A percentile compares a stretch with the other conserved stretches of the same genome.
phyloP scores from a whole-genome alignment of 2,888 invertebrate genomes.

The Dynastes hyllus region DNA sequence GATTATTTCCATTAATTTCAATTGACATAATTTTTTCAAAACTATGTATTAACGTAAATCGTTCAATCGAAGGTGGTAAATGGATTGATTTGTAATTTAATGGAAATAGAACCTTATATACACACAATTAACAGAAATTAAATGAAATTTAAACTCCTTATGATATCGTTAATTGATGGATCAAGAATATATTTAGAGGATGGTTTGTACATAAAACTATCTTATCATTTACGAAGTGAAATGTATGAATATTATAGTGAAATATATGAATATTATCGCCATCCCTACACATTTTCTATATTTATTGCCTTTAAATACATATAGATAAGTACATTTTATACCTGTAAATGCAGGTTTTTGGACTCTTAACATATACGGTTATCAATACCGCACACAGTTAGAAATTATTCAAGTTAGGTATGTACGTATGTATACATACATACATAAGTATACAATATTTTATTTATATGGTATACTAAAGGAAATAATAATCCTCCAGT shows the following conservation, averaged over 20 bases:
- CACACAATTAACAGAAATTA: neutral
- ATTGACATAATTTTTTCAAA: no score
- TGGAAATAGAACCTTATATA: neutral
- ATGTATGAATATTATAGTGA: neutral
- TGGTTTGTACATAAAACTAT: constrained; percentile 14
- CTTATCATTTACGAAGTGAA: constrained; percentile 24
- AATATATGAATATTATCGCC: constrained; percentile 53
- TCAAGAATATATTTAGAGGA: constrained; percentile 18
- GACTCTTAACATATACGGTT: constrained; percentile 7
- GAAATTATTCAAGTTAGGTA: constrained; percentile 2
- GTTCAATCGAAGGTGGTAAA: no score
- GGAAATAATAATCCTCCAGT: neutral
- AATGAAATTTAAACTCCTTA: neutral
- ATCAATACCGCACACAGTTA: constrained; percentile 15
- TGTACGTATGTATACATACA: constrained; percentile 9
- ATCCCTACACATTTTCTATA: constrained; percentile 55
- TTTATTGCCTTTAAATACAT: constrained; percentile 41
- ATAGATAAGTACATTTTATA: constrained; percentile 44
- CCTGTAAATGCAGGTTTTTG: constrained; percentile 51
- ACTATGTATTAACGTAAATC: no score
- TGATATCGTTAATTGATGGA: constrained; percentile 17
- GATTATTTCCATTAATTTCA: no score
- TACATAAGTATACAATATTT: constrained; percentile 14
- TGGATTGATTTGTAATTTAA: neutral
- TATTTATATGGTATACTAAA: neutral